Evolutionary conservation across 2,797 vertebrate species (phyloP).

Genomic region (Oreochromis grahami): DNA sequence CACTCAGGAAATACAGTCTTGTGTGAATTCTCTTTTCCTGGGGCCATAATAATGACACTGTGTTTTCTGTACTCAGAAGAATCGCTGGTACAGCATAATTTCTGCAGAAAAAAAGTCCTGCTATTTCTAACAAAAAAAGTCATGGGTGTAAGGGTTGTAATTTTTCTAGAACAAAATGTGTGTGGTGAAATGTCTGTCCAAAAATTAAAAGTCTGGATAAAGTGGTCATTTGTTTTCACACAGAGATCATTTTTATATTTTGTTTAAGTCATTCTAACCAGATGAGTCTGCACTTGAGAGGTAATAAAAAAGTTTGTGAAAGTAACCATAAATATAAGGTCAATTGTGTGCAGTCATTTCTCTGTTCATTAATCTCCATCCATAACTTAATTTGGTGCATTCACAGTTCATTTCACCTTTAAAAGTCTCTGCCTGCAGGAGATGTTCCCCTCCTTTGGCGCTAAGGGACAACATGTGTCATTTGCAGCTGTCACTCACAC

Average conservation of each 20-base stretch:
- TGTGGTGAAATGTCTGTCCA: neutral
- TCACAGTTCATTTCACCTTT: neutral
- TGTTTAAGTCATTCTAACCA: neutral
- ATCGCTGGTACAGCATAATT: neutral
- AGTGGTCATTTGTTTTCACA: neutral
- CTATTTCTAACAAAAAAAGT: neutral
- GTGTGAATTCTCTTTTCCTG: neutral
- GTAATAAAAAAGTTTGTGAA: neutral
- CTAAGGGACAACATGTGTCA: slow-evolving; percentile 29
- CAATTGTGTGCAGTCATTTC: neutral
- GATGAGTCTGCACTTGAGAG: neutral
- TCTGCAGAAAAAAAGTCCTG: neutral
- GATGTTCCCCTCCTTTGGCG: neutral
- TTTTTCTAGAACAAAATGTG: neutral
- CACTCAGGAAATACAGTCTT: neutral
- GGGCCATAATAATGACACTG: neutral
- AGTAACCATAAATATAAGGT: neutral
- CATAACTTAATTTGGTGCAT: neutral
- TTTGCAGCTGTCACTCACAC: slow-evolving; percentile 29
- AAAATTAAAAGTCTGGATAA: neutral
- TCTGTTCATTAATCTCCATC: neutral
- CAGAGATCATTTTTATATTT: neutral
- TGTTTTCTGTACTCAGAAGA: neutral
- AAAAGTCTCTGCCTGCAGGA: neutral
- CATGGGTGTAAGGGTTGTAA: neutral